Evolutionary conservation across 2,888 invertebrate genomes (phyloP).

Genomic region (Tinea pellionella): DNA sequence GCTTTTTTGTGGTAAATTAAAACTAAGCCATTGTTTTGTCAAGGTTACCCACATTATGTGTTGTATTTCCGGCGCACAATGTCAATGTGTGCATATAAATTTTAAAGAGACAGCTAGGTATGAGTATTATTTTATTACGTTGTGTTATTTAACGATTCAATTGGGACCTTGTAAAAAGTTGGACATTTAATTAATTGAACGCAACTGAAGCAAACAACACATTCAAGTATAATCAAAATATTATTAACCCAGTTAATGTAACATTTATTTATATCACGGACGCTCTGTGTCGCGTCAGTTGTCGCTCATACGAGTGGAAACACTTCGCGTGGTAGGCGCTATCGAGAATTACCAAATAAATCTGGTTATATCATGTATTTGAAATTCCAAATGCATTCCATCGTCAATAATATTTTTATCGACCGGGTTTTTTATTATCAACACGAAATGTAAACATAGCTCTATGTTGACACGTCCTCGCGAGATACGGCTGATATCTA

Average conservation of each 20-base stretch:
- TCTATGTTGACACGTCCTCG: constrained; percentile 51
- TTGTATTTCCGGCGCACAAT: constrained; percentile 33
- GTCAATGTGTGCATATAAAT: neutral
- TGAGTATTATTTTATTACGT: neutral
- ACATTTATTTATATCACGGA: neutral
- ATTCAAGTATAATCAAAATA: neutral
- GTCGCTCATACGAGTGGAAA: neutral
- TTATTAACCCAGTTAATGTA: neutral
- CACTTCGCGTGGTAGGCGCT: neutral
- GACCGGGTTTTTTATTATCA: constrained; percentile 25
- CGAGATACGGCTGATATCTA: constrained; percentile 57
- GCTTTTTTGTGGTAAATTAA: constrained; percentile 24
- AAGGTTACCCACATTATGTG: constrained; percentile 59
- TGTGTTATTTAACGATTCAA: neutral
- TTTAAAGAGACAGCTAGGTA: neutral
- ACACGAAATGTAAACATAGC: constrained; percentile 44
- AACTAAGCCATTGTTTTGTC: constrained; percentile 42
- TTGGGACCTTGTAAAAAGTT: neutral
- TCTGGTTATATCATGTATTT: neutral
- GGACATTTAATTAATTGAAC: neutral
- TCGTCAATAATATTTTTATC: neutral
- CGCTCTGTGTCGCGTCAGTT: neutral
- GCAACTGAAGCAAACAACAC: neutral
- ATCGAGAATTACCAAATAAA: neutral
- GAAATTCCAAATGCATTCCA: neutral